Evolutionary conservation across 1,140 invertebrate genomes (phyloP), one percentile per base, ranked within the genome.

Genomic region (Penaeus chinensis): DNA sequence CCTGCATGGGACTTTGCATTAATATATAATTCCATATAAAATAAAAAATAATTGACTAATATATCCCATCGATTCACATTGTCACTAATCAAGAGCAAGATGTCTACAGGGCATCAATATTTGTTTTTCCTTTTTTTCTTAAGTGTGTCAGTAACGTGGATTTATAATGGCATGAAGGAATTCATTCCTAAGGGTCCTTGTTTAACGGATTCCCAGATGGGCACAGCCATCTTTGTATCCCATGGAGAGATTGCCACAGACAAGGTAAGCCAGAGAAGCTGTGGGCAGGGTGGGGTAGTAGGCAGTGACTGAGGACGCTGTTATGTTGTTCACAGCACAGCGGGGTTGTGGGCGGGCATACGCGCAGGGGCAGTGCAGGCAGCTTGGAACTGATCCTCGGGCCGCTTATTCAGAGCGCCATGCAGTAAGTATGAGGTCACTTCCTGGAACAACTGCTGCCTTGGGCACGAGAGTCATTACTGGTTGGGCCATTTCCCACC

Each of bases 331-430:
- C 83, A 81, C 82, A 82, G 78, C 62, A 77, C 65, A 87, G 74
- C 78, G 77, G 85, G 76, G 87, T 84, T 89, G 90, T 87, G 74
- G 85, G 82, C 69, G 61, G 82, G 65, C 63, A 87, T 69, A 79
- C 80, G 69, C 84, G 91, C 85, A 78, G 87, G 66, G 79, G 84
- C 32, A 87, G 81, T 71, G 90, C 90, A 22, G 89, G 91, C 78
- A 91, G 91, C 79, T 85, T 91, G 82, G 91, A 91, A 86, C 89
- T 91, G 69, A 91, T 91, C 83, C 85, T 91, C 71, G 91, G 90
- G 66, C 91, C 91, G 71, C 90, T 91, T 85, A 91, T 91, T 81
- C 90, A 91, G 87, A 91, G 91, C 82, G 91, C 91, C 60, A 80
- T 90, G 37, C 89, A 90, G 90, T 91, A 89, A 91, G 91, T 91